Base-by-base conservation (phyloP, 2,888 invertebrate genomes). In the Digitonthophagus gazella region DNA sequence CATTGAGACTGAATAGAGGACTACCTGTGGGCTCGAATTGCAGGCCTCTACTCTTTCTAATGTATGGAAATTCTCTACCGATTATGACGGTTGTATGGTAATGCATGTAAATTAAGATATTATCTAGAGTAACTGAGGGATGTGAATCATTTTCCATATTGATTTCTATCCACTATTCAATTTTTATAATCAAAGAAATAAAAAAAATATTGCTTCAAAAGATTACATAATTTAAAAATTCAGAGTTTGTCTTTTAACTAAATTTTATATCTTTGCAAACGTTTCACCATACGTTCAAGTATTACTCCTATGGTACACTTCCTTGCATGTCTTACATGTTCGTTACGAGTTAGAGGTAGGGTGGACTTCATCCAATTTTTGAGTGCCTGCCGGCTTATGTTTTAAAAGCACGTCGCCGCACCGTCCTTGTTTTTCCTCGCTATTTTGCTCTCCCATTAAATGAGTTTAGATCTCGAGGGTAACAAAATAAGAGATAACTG, bases 401-500 rank as follows among this genome's bases (percentile, higher is more conserved):
- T 44, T 44, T 44, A 44, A 44, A 44, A 44, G 28, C 28, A 44
- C 28, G 28, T 44, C 28, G 28, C 28, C 28, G 28, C 28, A 6
- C 28, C 28, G 28, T 44, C 28, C 28, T 44, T 44, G 28, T 44
- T 44, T 44, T 44, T 44, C 28, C 28, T 44, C 28, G 28, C 28
- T 44, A 44, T 44, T 44, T 44, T 44, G 28, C 28, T 44, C 28
- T 44, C 28, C 28, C 28, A 44, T 44, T 44, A 44, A 61, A 61
- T 18, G 61, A 61, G 61, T 61, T 61, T 61, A 61, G 19, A 61
- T 61, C 61, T 61, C 20, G 20, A 61, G 61, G 19, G 61, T 19
- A 61, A 61, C 61, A 61, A 61, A 61, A 61, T 61, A 20, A 61
- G 61, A 61, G 61, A 61, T 61, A 61, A 61, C 61, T n/a, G 61